Base-by-base conservation (phyloP, 2,888 invertebrate species). In the Leptopilina drosophilae region DNA sequence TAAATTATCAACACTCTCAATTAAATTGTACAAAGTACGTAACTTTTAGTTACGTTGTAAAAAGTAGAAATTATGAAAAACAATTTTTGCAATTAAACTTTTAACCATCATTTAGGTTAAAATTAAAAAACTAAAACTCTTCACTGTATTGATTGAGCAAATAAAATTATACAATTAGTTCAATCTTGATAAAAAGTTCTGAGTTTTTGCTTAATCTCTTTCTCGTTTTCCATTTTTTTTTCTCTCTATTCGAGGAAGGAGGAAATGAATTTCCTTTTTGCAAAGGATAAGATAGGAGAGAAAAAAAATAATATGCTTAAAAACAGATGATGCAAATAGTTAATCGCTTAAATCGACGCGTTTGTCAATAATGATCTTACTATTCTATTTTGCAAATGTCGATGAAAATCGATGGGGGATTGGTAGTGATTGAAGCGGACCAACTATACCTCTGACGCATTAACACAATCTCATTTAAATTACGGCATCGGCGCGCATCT, bases 391-490 rank as follows among this genome's bases (percentile, higher is more conserved):
- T 56, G 56, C 56, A 76, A 42, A 76, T 82, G 82, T 79, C 77
- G 82, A 77, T 80, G 82, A 84, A 85, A 85, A 84, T 85, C 81
- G 85, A 86, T 84, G 81, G 42, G 42, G 81, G 82, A 81, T 78
- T 69, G 82, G 82, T 85, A 85, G 85, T 85, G 85, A 84, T 84
- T 84, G 81, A 83, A 85, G 84, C 84, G 78, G 78, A 79, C 33
- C 77, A 76, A 79, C 77, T 80, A 78, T 78, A 33, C 33, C 33
- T 79, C 78, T 80, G 81, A 82, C 83, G 83, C 85, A 83, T 85
- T 85, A 85, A 84, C 84, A 82, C 83, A 84, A 86, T 86, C 84
- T 85, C 84, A 86, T 85, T 86, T 85, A 84, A 86, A 85, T 86
- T 85, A 86, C 84, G 81, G 82, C 84, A 83, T 84, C 81, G 82